Base-by-base conservation (phyloP, 2,113 vertebrate genomes). In the Cephalophus harveyi region DNA sequence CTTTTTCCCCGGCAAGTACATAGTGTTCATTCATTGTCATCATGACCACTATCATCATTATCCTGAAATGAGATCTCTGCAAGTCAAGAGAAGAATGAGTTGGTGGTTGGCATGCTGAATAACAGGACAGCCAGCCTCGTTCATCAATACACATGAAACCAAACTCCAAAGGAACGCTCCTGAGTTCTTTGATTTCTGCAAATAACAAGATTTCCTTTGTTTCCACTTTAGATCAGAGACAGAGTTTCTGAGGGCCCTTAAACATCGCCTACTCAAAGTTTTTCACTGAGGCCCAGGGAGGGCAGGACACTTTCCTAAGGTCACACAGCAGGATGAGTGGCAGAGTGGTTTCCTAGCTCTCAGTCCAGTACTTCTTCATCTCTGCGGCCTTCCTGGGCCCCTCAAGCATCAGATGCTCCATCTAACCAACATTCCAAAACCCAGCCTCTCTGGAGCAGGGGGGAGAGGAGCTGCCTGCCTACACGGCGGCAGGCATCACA, bases 401-500 rank as follows among this genome's bases (percentile, higher is more conserved):
- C 60, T 67, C 50, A 85, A 36, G 11, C 55, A 74, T 71, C 46
- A 62, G 36, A 92, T 19, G 30, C 25, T 88, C 36, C n/a, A 19
- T 21, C 13, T 59, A 54, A 52, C 17, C 23, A 13, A 4, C 2
- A 2, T 21, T 36, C 23, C 33, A n/a, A 74, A 95, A 57, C 11
- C 74, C 88, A n/a, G 67, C 23, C 85, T 43, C 95, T 74, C 14
- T 0, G 7, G 57, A 52, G 55, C 28, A 52, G 71, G 12, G 5
- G 1, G 4, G 48, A 21, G 2, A 23, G 67, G 19, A 30, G 12
- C 40, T 40, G 17, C 19, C 27, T 52, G 40, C 40, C 55, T 15
- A 2, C 52, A 0, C 3, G 0, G 0, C 6, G 0, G 0, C 54
- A 36, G 33, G 46, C 74, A 17, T n/a, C 36, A 23, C 1, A 0